These are phyloP conservation scores for Hemichromis elongatus DNA, from an alignment of 2,113 vertebrate genomes.

Conservation along the genomic window DNA sequence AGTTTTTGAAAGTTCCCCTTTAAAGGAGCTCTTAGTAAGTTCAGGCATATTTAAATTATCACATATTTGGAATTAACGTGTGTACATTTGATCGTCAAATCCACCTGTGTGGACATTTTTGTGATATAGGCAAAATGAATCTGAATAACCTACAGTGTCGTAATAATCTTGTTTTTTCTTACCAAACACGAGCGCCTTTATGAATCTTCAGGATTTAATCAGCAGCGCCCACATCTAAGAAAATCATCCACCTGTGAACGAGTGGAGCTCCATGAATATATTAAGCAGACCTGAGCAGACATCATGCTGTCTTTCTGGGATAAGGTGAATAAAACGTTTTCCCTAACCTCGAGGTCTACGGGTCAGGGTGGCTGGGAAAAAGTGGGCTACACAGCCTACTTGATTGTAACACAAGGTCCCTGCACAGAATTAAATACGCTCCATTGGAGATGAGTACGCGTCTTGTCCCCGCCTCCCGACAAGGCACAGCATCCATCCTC, in stretches of 20 bases:
- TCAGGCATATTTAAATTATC: neutral
- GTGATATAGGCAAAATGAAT: neutral
- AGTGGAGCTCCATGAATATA: neutral
- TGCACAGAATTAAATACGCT: constrained; percentile 41
- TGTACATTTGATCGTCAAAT: neutral
- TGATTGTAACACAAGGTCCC: constrained; percentile 40
- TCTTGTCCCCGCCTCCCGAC: constrained; percentile 54
- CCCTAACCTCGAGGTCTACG: neutral
- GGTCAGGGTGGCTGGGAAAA: neutral
- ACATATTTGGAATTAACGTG: neutral
- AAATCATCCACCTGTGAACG: neutral
- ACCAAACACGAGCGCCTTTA: neutral
- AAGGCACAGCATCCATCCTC: constrained; percentile 55
- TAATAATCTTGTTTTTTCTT: neutral
- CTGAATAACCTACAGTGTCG: neutral
- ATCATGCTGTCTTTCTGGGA: neutral
- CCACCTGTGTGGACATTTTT: neutral
- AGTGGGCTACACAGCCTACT: neutral
- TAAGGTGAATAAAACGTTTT: neutral
- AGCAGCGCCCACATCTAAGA: neutral
- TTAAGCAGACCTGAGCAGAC: neutral
- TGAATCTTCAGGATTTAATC: neutral
- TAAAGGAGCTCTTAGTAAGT: neutral
- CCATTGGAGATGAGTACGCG: constrained; percentile 24
- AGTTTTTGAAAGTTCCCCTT: neutral